Percentiles rank a stretch among this genome's conserved stretches.
Conservation (phyloP, 1,140 invertebrate species). For the Eumaeus atala region DNA sequence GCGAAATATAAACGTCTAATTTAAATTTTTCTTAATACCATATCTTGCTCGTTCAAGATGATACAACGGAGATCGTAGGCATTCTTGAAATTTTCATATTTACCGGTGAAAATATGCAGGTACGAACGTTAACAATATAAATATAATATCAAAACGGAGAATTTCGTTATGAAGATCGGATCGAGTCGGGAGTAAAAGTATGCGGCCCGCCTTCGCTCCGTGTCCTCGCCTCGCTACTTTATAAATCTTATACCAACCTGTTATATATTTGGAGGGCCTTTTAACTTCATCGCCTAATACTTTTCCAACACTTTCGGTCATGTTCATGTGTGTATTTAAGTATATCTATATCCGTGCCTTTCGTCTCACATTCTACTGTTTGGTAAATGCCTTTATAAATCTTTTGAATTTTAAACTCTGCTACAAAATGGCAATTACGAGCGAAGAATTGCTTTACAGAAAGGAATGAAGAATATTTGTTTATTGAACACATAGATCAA, state of each 20-base stretch:
- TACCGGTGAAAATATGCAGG: slow-evolving; percentile 72
- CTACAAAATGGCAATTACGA: too few species aligned
- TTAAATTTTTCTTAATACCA: slow-evolving; percentile 55
- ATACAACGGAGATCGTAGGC: slow-evolving; percentile 52
- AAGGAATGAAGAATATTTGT: too few species aligned
- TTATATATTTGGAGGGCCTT: slow-evolving; percentile 13
- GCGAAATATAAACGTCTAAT: too few species aligned
- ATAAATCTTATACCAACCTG: slow-evolving; percentile 31
- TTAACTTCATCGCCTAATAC: slow-evolving; percentile 1
- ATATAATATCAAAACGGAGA: slow-evolving; percentile 73
- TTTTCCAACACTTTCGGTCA: too few species aligned
- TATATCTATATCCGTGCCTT: too few species aligned
- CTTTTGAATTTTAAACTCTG: too few species aligned
- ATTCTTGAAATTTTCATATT: slow-evolving; percentile 73
- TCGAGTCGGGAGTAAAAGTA: slow-evolving; percentile 63
- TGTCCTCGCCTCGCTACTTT: slow-evolving; percentile 36
- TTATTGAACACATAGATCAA: too few species aligned
- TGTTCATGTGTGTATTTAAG: too few species aligned
- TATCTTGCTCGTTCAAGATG: slow-evolving; percentile 58
- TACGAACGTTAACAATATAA: slow-evolving; percentile 69
- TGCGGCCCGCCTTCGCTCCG: slow-evolving; percentile 42
- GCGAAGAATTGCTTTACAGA: too few species aligned
- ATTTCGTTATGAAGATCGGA: slow-evolving; percentile 73
- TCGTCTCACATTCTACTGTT: too few species aligned
- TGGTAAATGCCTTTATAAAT: too few species aligned